Conservation (phyloP, 2,797 vertebrate species). For the Erethizon dorsatum region DNA sequence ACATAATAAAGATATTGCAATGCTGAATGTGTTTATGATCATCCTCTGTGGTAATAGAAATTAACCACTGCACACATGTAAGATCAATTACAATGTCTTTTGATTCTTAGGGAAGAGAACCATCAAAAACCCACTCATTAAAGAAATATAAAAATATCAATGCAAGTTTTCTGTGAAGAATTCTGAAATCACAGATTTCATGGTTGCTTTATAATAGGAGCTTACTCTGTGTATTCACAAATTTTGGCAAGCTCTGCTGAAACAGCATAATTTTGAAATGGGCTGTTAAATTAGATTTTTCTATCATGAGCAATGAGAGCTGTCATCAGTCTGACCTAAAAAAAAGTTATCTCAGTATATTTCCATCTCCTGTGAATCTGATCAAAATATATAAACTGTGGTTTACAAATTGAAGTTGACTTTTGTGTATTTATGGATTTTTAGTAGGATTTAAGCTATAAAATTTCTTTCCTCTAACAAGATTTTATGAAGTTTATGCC, state of each 20-base stretch:
- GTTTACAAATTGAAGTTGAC: constrained; percentile 57
- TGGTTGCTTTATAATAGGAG: neutral
- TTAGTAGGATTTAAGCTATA: constrained; percentile 7
- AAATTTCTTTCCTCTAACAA: constrained; percentile 9
- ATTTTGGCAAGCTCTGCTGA: constrained; percentile 59
- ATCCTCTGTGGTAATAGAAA: neutral
- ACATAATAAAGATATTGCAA: neutral
- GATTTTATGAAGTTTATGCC: constrained; percentile 18
- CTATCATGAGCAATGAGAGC: constrained; percentile 40
- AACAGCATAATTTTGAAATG: constrained; percentile 58
- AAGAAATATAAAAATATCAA: constrained; percentile 29
- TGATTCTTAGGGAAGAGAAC: neutral
- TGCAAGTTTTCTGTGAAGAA: constrained; percentile 34
- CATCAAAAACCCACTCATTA: constrained; percentile 46
- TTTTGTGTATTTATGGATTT: constrained; percentile 49
- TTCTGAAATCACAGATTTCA: constrained; percentile 7
- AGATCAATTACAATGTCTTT: neutral
- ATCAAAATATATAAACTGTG: constrained; percentile 18
- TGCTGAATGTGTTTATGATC: neutral
- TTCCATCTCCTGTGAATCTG: constrained; percentile 57
- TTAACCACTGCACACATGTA: neutral
- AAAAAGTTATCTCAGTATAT: constrained; percentile 30
- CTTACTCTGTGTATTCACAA: neutral
- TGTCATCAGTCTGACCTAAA: constrained; percentile 52
- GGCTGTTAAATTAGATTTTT: constrained; percentile 71